A percentile compares a stretch with the other conserved stretches of the same genome.
phyloP scores from a whole-genome alignment of 92 coral and sea anemone genomes.

The Phenganax stokvisi region DNA sequence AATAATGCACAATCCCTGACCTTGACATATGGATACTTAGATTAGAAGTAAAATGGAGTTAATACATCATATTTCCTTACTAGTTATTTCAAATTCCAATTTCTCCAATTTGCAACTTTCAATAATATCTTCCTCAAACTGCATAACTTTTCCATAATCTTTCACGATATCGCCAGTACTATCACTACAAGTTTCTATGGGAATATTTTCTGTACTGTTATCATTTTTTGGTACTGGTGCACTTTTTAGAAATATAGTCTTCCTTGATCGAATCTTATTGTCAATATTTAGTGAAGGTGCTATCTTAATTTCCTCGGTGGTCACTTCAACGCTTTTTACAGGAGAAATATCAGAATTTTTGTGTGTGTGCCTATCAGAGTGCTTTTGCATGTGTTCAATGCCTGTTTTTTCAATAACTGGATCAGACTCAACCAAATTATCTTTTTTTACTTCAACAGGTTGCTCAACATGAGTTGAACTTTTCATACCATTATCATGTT shows the following conservation, averaged over 20 bases:
- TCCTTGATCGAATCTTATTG: conserved; percentile 9
- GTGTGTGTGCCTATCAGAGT: background rate
- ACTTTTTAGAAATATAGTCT: conserved; percentile 11
- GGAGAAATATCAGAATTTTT: background rate
- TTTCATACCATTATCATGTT: conserved; percentile 62
- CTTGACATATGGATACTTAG: background rate
- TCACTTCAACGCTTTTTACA: background rate
- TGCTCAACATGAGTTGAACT: conserved; percentile 30
- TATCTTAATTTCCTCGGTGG: background rate
- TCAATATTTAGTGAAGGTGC: background rate
- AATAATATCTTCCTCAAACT: background rate
- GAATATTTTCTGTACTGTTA: background rate
- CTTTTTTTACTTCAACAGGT: conserved; percentile 15
- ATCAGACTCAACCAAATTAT: conserved; percentile 4
- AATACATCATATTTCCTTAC: background rate
- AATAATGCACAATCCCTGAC: too few relatives aligned
- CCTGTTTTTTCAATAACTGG: conserved; percentile 29
- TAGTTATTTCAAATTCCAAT: conserved; percentile 8
- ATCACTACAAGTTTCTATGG: background rate
- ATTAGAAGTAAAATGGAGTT: background rate
- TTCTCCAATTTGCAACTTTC: background rate
- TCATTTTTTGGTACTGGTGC: background rate
- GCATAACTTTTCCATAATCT: background rate
- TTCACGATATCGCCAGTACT: background rate
- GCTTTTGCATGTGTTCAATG: conserved; percentile 21